phyloP scores from a whole-genome alignment of 1,140 invertebrate genomes.

The fruit fly (Drosophila melanogaster) region Release_6_plus_ISO1_MT NT_037436.4:5842501-5843000 shows the following conservation, averaged over 20 bases:
- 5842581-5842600: slow-evolving; percentile 86
- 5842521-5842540: slow-evolving; percentile 87
- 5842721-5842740: slow-evolving; percentile 38
- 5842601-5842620: slow-evolving; percentile 85
- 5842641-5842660: slow-evolving; percentile 53
- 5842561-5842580: slow-evolving; percentile 87
- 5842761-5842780: slow-evolving; percentile 52
- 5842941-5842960: slow-evolving; percentile 19
- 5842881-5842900: slow-evolving; percentile 72
- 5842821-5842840: slow-evolving; percentile 70
- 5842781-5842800: slow-evolving; percentile 24
- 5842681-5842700: slow-evolving; percentile 16
- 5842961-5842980: slow-evolving; percentile 27
- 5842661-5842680: slow-evolving; percentile 11
- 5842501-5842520: slow-evolving; percentile 87
- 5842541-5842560: slow-evolving; percentile 88
- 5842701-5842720: slow-evolving; percentile 40
- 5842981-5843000: slow-evolving; percentile 52
- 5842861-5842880: slow-evolving; percentile 59
- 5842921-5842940: slow-evolving; percentile 22
- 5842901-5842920: slow-evolving; percentile 30
- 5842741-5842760: slow-evolving; percentile 39
- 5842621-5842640: slow-evolving; percentile 60
- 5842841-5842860: slow-evolving; percentile 44
- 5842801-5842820: slow-evolving; percentile 53